These are phyloP conservation scores for Idaea aversata DNA, from an alignment of 2,888 invertebrate species.

Conservation along the genomic window DNA sequence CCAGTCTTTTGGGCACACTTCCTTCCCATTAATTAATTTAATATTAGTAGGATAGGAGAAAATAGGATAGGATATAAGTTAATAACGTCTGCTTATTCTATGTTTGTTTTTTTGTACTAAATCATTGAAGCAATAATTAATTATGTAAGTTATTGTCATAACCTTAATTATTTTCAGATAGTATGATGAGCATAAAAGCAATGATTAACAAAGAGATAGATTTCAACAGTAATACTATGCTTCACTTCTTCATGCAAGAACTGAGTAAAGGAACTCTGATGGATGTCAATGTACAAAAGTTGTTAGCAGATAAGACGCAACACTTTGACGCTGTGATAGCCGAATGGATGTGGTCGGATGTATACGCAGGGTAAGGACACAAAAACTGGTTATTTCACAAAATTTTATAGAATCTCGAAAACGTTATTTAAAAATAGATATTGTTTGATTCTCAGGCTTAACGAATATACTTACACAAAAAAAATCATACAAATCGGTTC, in stretches of 20 bases:
- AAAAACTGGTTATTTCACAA: background rate
- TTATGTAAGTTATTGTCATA: no score
- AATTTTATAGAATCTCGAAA: background rate
- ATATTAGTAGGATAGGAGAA: no score
- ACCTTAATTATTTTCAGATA: conserved; percentile 27
- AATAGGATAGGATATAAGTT: no score
- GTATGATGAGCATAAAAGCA: conserved; percentile 29
- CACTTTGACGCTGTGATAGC: conserved; percentile 49
- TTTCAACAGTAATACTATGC: conserved; percentile 10
- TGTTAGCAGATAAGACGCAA: conserved; percentile 40
- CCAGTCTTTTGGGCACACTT: no score
- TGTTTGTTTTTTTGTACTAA: no score
- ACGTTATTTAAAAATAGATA: no score
- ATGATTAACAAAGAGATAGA: conserved; percentile 34
- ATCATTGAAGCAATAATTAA: no score
- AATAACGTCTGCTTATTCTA: no score
- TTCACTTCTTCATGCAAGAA: background rate
- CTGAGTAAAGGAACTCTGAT: conserved; percentile 26
- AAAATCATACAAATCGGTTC: no score
- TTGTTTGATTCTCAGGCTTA: no score
- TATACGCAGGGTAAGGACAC: conserved; percentile 41
- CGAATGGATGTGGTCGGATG: conserved; percentile 52
- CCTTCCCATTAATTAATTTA: no score
- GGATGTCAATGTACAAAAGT: conserved; percentile 34
- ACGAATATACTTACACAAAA: no score